Percentiles rank a stretch among this genome's conserved stretches.
Evolutionary conservation across 2,797 vertebrate genomes (phyloP).

Genomic region (Pachyuromys duprasi): DNA sequence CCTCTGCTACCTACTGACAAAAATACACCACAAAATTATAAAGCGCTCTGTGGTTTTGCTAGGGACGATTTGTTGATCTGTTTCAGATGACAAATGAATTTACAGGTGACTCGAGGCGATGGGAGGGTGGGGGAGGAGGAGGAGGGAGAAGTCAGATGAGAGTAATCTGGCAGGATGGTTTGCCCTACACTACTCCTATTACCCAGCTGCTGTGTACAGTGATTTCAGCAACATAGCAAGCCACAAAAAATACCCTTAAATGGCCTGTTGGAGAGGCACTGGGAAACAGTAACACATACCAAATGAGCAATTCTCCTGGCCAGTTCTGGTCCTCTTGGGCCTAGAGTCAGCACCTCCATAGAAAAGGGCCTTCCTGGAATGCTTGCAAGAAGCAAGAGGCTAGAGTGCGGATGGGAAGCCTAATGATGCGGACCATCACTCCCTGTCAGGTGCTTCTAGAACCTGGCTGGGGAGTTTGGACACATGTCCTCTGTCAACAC

Average conservation of each 20-base stretch:
- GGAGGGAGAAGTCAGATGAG: conserved; percentile 79
- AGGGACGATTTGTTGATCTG: conserved; percentile 84
- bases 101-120: conserved; percentile 86
- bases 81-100: conserved; percentile 87
- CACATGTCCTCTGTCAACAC: neutral
- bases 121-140: neutral
- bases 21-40: conserved; percentile 92
- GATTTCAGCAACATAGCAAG: conserved; percentile 58
- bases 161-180: conserved; percentile 85
- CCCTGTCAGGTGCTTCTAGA: conserved; percentile 13
- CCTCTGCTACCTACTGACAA: conserved; percentile 92
- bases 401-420: neutral
- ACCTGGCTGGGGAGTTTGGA: neutral
- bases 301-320: neutral
- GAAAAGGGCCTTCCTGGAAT: neutral
- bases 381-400: neutral
- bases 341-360: neutral
- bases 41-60: conserved; percentile 87
- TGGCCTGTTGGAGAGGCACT: neutral
- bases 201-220: neutral
- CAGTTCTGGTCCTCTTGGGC: neutral
- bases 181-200: conserved; percentile 81
- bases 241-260: conserved; percentile 28
- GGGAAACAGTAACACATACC: neutral
- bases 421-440: neutral